Conservation (phyloP, 2,797 vertebrate genomes). For the Heteromormyrus szaboi region DNA sequence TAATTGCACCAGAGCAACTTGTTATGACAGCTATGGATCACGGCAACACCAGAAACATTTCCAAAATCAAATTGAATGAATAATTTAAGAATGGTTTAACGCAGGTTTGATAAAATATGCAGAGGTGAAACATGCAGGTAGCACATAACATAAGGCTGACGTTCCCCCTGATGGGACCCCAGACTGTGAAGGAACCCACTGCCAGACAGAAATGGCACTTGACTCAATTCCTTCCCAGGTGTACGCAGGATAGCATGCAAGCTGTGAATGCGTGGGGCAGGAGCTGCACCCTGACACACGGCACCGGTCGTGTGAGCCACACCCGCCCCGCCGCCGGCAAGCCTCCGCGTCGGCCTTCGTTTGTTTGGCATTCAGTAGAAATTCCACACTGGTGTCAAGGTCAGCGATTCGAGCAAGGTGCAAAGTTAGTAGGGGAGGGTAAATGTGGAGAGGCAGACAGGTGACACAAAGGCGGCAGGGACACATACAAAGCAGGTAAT, state of each 20-base stretch:
- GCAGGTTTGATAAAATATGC: background rate
- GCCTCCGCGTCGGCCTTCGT: background rate
- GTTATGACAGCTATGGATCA: background rate
- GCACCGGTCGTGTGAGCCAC: background rate
- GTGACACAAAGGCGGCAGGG: background rate
- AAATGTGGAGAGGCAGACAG: background rate
- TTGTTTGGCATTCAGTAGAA: background rate
- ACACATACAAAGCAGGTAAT: background rate
- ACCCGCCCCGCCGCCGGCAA: background rate
- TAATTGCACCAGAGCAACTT: constrained; percentile 26
- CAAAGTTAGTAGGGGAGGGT: background rate
- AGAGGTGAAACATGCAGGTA: background rate
- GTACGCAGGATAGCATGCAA: background rate
- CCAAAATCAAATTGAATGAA: background rate
- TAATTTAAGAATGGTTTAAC: background rate
- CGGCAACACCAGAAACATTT: background rate
- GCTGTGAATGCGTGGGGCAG: background rate
- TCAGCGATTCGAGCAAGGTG: background rate
- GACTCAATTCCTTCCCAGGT: background rate
- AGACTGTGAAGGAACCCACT: background rate
- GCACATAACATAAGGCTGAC: background rate
- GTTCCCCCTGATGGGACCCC: background rate
- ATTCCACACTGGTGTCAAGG: background rate
- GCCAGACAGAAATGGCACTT: background rate
- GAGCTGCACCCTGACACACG: background rate